phyloP scores from a whole-genome alignment of 2,888 invertebrate genomes.

The Bruchidius siliquastri region DNA sequence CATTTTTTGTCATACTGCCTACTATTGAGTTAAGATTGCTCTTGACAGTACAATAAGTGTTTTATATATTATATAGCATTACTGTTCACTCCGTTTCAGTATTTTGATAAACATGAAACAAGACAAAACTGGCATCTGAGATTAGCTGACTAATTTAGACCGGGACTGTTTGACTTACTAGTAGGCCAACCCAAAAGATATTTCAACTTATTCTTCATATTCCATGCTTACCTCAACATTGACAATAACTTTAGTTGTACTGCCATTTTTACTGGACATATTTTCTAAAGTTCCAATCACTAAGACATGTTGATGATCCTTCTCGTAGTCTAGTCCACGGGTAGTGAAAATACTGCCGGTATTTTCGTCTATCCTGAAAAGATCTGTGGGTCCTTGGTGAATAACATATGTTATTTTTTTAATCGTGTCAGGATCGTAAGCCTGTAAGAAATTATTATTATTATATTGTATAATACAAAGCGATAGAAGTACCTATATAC shows the following conservation, averaged over 20 bases:
- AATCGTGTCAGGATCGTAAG: conserved; percentile 75
- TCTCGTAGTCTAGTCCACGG: conserved; percentile 74
- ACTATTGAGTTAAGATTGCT: too few species aligned
- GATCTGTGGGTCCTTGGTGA: conserved; percentile 72
- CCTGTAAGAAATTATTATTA: conserved; percentile 50
- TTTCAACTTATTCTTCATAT: not conserved
- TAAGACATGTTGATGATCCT: conserved; percentile 66
- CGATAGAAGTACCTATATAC: not conserved
- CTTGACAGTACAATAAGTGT: too few species aligned
- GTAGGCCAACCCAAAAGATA: too few species aligned
- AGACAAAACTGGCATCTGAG: too few species aligned
- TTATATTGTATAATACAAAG: not conserved
- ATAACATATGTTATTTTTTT: conserved; percentile 81
- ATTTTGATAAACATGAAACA: too few species aligned
- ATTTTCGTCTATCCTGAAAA: conserved; percentile 78
- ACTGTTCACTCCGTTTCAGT: too few species aligned
- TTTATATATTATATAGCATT: too few species aligned
- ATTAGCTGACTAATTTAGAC: too few species aligned
- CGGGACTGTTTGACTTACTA: too few species aligned
- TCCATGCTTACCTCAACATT: conserved; percentile 59
- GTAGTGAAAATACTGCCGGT: conserved; percentile 75
- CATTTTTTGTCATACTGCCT: too few species aligned
- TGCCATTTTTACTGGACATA: conserved; percentile 60
- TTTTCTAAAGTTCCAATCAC: conserved; percentile 83
- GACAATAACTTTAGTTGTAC: conserved; percentile 70